Evolutionary conservation across 2,113 vertebrate species (phyloP).

Genomic region (Pygoscelis adeliae): DNA sequence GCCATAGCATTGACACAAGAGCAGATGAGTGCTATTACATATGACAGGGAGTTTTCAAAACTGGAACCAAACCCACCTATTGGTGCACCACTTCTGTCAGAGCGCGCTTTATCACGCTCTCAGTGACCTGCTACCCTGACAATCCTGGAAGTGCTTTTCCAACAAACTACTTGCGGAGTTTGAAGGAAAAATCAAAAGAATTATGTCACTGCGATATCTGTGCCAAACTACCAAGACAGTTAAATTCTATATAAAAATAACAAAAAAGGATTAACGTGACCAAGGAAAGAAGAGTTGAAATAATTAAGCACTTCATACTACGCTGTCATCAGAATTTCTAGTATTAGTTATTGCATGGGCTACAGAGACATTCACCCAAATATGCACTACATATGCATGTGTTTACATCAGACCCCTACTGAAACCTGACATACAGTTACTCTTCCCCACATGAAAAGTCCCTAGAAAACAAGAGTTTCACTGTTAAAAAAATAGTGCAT

Average conservation of each 20-base stretch:
- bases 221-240: background rate
- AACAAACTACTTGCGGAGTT: background rate
- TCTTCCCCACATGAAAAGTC: background rate
- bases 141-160: background rate
- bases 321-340: background rate
- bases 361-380: background rate
- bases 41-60: background rate
- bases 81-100: background rate
- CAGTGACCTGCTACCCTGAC: background rate
- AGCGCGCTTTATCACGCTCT: accelerated
- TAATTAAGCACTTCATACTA: background rate
- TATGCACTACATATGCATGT: too few relatives aligned
- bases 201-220: background rate
- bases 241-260: background rate
- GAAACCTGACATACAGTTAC: background rate
- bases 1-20: background rate
- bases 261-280: background rate
- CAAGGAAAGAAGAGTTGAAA: background rate
- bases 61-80: background rate
- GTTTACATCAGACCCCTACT: background rate
- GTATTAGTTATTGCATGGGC: background rate
- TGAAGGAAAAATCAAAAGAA: background rate
- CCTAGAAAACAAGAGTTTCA: background rate
- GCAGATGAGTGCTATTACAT: background rate
- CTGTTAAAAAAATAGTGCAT: background rate